phyloP scores from a whole-genome alignment of 2,113 vertebrate species.

The Cepphus grylle region DNA sequence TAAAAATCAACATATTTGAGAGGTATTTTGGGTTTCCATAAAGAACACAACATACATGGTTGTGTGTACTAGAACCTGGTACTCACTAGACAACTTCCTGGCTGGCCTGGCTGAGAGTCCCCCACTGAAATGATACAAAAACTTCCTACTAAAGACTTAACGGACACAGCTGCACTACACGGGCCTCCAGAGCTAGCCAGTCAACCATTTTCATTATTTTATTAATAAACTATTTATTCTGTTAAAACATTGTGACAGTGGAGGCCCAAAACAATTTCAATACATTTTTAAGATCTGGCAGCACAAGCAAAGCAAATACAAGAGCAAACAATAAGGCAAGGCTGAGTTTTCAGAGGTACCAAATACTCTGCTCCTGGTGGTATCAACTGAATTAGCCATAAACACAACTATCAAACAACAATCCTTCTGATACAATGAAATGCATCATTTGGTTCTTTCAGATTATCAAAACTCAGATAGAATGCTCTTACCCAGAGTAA shows the following conservation, averaged over 20 bases:
- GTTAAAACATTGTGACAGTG: not conserved
- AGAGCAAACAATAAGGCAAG: not conserved
- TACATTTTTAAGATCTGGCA: not conserved
- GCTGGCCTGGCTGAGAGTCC: not conserved
- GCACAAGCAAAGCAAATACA: not conserved
- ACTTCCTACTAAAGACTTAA: not conserved
- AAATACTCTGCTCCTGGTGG: not conserved
- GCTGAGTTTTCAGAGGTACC: not conserved
- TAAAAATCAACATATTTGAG: not conserved
- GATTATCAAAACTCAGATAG: not conserved
- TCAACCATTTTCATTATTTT: not conserved
- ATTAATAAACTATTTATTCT: not conserved
- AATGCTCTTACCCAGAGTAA: slow-evolving; percentile 60
- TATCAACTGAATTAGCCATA: not conserved
- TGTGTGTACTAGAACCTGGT: not conserved
- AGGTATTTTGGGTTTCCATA: not conserved
- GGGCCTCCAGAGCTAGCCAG: not conserved
- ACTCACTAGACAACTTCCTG: not conserved
- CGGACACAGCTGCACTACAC: not conserved
- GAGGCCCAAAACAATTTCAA: not conserved
- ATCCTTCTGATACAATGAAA: not conserved
- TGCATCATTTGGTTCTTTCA: not conserved
- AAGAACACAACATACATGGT: not conserved
- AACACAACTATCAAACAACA: not conserved
- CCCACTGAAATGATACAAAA: not conserved